These are phyloP conservation scores for Heliconius charithonia DNA, from an alignment of 2,888 invertebrate species.

Conservation along the genomic window DNA sequence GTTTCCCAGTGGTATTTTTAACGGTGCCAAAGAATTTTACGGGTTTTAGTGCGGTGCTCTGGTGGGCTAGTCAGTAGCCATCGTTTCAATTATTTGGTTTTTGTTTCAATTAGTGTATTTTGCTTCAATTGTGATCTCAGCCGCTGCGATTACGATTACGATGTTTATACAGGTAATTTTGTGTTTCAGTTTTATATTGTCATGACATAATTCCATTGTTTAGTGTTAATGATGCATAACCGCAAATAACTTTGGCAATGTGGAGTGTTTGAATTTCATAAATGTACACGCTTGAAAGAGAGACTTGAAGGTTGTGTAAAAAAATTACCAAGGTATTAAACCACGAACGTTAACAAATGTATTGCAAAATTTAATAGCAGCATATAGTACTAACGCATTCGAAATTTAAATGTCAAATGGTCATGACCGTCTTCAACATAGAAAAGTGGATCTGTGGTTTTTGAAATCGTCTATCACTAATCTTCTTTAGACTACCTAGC, in stretches of 20 bases:
- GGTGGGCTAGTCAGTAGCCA: neutral
- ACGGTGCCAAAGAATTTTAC: constrained; percentile 28
- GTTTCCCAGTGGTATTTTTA: constrained; percentile 32
- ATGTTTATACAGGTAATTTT: constrained; percentile 48
- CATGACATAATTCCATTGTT: constrained; percentile 48
- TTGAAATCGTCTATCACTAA: constrained; percentile 3
- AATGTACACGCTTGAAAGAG: constrained; percentile 28
- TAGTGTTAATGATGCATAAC: constrained; percentile 41
- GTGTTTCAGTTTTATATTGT: constrained; percentile 36
- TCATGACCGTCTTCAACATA: constrained; percentile 10
- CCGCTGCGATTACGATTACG: constrained; percentile 38
- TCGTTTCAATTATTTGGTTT: constrained; percentile 19
- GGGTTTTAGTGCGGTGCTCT: constrained; percentile 11
- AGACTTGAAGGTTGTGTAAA: constrained; percentile 33
- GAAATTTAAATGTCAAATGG: constrained; percentile 27
- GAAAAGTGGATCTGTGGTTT: neutral
- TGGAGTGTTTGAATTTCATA: constrained; percentile 34
- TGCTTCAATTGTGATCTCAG: constrained; percentile 34
- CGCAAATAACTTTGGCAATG: constrained; percentile 35
- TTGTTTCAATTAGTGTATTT: no score
- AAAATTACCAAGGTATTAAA: constrained; percentile 30
- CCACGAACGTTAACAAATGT: constrained; percentile 27
- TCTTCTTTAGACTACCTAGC: neutral
- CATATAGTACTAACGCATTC: constrained; percentile 8
- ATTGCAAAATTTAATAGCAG: constrained; percentile 33